phyloP scores from a whole-genome alignment of 2,113 vertebrate species.

The Brachyhypopomus gauderio region DNA sequence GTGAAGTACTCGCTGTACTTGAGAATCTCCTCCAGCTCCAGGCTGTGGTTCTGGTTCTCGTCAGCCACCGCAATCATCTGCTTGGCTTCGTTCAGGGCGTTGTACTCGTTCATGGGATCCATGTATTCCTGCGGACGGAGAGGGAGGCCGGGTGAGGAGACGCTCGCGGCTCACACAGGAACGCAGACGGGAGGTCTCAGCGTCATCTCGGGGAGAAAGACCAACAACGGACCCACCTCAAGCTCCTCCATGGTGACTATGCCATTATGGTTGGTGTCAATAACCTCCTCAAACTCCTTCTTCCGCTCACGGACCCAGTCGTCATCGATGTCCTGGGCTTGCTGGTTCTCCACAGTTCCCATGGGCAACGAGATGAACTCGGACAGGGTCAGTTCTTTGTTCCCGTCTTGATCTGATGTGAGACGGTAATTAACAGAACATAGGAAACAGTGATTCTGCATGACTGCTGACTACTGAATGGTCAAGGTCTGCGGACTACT shows the following conservation, averaged over 20 bases:
- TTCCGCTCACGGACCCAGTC: constrained; percentile 92
- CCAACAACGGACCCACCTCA: constrained; percentile 75
- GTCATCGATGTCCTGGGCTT: constrained; percentile 91
- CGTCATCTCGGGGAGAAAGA: not conserved
- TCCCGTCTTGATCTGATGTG: constrained; percentile 84
- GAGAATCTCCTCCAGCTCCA: constrained; percentile 93
- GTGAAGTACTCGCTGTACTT: constrained; percentile 98
- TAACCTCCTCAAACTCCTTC: constrained; percentile 93
- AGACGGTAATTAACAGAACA: not conserved
- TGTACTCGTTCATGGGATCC: constrained; percentile 98
- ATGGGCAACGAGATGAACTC: constrained; percentile 93
- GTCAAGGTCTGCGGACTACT: too few species aligned
- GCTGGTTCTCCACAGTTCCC: constrained; percentile 94
- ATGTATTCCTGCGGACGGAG: constrained; percentile 86
- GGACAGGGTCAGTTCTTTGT: constrained; percentile 86
- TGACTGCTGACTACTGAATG: not conserved
- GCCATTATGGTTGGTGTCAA: constrained; percentile 82
- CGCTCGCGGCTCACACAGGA: not conserved
- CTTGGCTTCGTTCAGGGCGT: constrained; percentile 92
- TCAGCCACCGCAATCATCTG: constrained; percentile 98
- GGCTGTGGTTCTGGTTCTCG: constrained; percentile 90
- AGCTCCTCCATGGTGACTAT: constrained; percentile 93
- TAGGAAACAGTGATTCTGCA: not conserved
- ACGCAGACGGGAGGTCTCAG: not conserved
- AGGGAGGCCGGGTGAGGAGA: not conserved